Base-by-base conservation (phyloP, 2,888 invertebrate genomes). In the Metalampra italica region DNA sequence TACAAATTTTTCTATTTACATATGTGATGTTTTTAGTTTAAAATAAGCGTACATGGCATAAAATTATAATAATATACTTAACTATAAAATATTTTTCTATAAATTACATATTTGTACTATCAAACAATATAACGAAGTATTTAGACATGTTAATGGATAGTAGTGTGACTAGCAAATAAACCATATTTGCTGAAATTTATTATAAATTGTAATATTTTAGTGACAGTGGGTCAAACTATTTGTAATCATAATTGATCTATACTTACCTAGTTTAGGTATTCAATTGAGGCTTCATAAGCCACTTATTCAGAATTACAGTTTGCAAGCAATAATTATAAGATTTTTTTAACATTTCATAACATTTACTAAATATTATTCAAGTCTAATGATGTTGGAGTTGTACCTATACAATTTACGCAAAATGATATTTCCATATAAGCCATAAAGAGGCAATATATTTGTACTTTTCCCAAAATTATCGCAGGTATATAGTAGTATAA, bases 1-100 rank as follows among this genome's bases (percentile, higher is more conserved):
- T 87, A 86, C 78, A 82, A 84, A 80, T 82, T 88, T 82, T 78
- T 89, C 77, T 89, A 89, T 89, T 89, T 89, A 89, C 89, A 89
- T 75, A 78, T 75, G 86, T 86, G 87, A 85, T 84, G 83, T 85
- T 86, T 81, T 86, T 81, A 79, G 82, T 84, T 87, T 87, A 86
- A 86, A 89, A 89, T 89, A 89, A 89, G 88, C 89, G 88, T 89
- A 88, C 85, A 88, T 86, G 86, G 85, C 89, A 82, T 89, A 88
- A 83, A 85, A 87, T 86, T 86, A 86, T 77, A 81, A 82, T 36
- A 36, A 36, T 36, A 36, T 36, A 36, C 36, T 22, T 22, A 22
- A 22, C 84, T 82, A 86, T 78, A 82, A 85, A 80, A 83, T 78
- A 82, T 82, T 86, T 83, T 80, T 73, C 84, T 88, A 88, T 87